phyloP scores from a whole-genome alignment of 2,113 vertebrate species.

The Pongo pygmaeus region DNA sequence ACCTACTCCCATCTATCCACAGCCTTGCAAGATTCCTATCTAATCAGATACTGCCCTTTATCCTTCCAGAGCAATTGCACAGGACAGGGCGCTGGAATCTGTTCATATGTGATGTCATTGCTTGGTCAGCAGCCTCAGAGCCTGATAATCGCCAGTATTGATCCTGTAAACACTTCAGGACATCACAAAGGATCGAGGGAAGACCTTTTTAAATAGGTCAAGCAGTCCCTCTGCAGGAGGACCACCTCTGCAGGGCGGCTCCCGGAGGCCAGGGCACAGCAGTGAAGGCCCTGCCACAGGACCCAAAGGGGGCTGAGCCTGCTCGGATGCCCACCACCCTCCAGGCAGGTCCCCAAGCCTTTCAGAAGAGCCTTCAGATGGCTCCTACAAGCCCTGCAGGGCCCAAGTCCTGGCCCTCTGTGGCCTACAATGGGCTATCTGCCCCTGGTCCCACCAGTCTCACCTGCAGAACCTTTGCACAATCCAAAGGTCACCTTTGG shows the following conservation, averaged over 20 bases:
- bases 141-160: not conserved
- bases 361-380: not conserved
- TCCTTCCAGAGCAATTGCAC: not conserved
- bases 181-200: not conserved
- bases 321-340: too few species aligned
- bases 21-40: not conserved
- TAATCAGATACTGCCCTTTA: not conserved
- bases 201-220: too few species aligned
- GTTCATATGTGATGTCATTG: not conserved
- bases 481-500: too few species aligned
- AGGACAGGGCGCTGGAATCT: constrained; percentile 32
- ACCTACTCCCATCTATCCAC: not conserved
- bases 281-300: not conserved
- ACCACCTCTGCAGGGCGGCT: accelerated
- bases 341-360: accelerated
- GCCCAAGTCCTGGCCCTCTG: accelerated
- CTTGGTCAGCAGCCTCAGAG: constrained; percentile 11
- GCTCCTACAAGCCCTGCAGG: not conserved
- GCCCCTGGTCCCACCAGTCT: too few species aligned
- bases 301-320: accelerated
- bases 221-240: not conserved
- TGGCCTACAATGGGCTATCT: not conserved
- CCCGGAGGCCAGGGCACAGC: not conserved
- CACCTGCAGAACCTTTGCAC: not conserved
- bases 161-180: not conserved